These are phyloP conservation scores for Bombus confusus DNA, from an alignment of 1,140 invertebrate genomes.

Conservation along the genomic window DNA sequence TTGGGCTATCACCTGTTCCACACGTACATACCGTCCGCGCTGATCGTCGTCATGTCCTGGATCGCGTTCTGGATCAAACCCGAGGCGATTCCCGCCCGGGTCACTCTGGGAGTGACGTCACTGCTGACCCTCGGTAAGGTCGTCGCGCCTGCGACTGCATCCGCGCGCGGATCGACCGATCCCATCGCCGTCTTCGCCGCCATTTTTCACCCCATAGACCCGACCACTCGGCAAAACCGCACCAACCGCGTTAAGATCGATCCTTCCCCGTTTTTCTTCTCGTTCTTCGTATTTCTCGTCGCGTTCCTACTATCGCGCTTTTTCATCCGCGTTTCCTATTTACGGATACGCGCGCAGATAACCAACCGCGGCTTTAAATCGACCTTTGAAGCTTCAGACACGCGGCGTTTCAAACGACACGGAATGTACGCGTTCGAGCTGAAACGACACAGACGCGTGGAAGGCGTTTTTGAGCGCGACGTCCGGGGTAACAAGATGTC, in stretches of 20 bases:
- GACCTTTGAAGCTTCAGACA: background rate
- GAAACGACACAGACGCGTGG: no score
- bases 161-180: background rate
- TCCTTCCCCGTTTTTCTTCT: background rate
- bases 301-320: background rate
- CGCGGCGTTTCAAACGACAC: background rate
- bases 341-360: no score
- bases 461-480: background rate
- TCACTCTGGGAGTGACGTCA: conserved; percentile 92
- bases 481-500: background rate
- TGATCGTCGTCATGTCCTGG: conserved; percentile 97
- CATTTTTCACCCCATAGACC: background rate
- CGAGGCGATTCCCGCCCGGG: conserved; percentile 92
- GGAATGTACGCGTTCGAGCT: background rate
- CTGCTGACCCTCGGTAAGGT: conserved; percentile 89
- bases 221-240: background rate
- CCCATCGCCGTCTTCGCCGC: background rate
- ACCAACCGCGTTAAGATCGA: no score
- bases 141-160: background rate
- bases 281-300: background rate
- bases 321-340: background rate
- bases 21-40: conserved; percentile 94
- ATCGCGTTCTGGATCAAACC: conserved; percentile 97
- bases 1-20: conserved; percentile 95
- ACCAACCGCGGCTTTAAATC: background rate